Base-by-base conservation (phyloP, 1,140 invertebrate species). In the Bombus fervidus region DNA sequence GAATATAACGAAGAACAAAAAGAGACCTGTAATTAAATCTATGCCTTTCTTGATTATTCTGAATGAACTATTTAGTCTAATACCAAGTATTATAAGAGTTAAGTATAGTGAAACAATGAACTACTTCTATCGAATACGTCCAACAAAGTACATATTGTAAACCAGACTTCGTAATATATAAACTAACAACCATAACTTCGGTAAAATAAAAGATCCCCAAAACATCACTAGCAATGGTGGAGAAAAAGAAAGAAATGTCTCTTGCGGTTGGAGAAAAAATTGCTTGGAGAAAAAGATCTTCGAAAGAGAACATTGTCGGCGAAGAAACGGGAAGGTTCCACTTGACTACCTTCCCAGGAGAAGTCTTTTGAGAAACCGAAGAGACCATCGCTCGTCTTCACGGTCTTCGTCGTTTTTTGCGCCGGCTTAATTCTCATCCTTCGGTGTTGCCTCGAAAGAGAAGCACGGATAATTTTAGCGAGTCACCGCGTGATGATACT, bases 401-500 rank as follows among this genome's bases (percentile, higher is more conserved):
- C 43, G 71, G 53, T 72, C 39, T 25, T 68, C 25, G 3, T 31
- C 4, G 69, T 86, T 83, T 80, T 89, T 89, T 83, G 79, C 64
- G n/a, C 37, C 53, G 59, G 31, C 68, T 85, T 90, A 84, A 88
- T 90, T 82, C 39, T 72, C 77, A 62, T 83, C 53, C 71, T 76
- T 43, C 59, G 73, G 69, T 37, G 72, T 53, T 73, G 72, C 39
- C 64, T 53, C 84, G 71, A 80, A 82, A 79, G 69, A 80, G 81
- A 76, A 53, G 53, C 73, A 74, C 62, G 86, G 73, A 81, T 86
- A 90, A 90, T 91, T 91, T 87, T 90, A 89, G 85, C 83, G 86
- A 90, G 90, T 92, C 91, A 91, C 84, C 87, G 72, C 79, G 82
- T 81, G 89, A 90, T 90, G 90, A 92, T 91, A 89, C 89, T 85